Evolutionary conservation across 2,797 vertebrate genomes (phyloP).

Genomic region (Euthynnus affinis): DNA sequence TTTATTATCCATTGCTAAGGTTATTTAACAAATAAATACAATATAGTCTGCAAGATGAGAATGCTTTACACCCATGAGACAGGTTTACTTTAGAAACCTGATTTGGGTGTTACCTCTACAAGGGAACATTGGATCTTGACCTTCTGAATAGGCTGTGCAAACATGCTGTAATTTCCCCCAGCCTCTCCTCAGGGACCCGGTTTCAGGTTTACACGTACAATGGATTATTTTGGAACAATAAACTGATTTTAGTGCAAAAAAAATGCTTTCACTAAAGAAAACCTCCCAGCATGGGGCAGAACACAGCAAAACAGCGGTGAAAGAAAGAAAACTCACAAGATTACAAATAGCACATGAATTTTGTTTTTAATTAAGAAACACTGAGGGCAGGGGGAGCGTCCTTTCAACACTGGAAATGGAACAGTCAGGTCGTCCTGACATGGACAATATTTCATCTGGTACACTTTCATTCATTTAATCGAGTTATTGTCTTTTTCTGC

Average conservation of each 20-base stretch:
- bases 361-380: constrained; percentile 87
- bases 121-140: constrained; percentile 14
- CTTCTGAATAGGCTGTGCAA: constrained; percentile 18
- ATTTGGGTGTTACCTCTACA: constrained; percentile 42
- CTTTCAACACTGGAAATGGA: constrained; percentile 69
- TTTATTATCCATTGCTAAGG: not conserved
- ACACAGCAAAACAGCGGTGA: not conserved
- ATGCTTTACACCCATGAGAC: not conserved
- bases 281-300: not conserved
- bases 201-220: constrained; percentile 21
- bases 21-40: not conserved
- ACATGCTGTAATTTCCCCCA: constrained; percentile 2
- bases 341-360: constrained; percentile 85
- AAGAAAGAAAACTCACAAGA: constrained; percentile 60
- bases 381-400: constrained; percentile 57
- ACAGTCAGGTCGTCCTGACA: constrained; percentile 59
- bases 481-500: constrained; percentile 40
- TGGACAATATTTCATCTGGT: constrained; percentile 63
- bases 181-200: not conserved
- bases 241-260: constrained; percentile 8
- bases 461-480: constrained; percentile 59
- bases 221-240: constrained; percentile 25
- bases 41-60: constrained; percentile 23
- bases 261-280: not conserved
- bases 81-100: constrained; percentile 29